Evolutionary conservation across 1,140 invertebrate species (phyloP).

Genomic region (Drosophila lini): DNA sequence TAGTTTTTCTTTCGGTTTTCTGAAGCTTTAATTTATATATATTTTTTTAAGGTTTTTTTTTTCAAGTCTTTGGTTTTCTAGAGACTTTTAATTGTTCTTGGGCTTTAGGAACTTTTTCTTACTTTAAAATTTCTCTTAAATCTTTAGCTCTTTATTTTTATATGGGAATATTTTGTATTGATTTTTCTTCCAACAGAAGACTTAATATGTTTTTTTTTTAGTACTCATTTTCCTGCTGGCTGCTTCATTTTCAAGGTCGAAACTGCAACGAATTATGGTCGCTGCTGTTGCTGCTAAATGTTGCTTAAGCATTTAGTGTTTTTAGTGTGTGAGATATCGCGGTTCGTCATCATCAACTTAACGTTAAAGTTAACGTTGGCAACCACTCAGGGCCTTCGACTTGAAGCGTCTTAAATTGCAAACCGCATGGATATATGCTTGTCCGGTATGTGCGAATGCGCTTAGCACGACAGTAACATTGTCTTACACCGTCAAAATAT

Average conservation of each 20-base stretch:
- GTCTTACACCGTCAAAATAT: slow-evolving; percentile 17
- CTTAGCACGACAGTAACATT: slow-evolving; percentile 18
- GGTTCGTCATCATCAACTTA: slow-evolving; percentile 53
- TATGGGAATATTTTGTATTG: not conserved
- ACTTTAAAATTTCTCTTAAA: too few species aligned
- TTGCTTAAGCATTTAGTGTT: slow-evolving; percentile 54
- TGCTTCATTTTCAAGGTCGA: slow-evolving; percentile 64
- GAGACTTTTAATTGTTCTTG: not conserved
- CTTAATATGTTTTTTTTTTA: not conserved
- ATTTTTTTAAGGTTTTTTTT: not conserved
- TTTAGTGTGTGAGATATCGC: slow-evolving; percentile 55
- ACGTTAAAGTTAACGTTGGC: slow-evolving; percentile 25
- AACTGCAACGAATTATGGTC: slow-evolving; percentile 57
- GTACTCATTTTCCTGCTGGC: not conserved
- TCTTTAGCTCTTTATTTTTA: not conserved
- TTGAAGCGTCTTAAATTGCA: slow-evolving; percentile 77
- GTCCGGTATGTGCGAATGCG: slow-evolving; percentile 17
- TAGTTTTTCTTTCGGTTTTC: slow-evolving; percentile 26
- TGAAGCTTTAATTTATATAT: too few species aligned
- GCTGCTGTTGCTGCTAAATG: slow-evolving; percentile 27
- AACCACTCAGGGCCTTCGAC: slow-evolving; percentile 43
- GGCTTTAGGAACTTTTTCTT: not conserved
- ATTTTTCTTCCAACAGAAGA: not conserved
- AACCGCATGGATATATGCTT: slow-evolving; percentile 62
- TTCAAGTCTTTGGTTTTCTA: not conserved